Conservation (phyloP, 2,888 invertebrate genomes). For the Chymomyza amoena region DNA sequence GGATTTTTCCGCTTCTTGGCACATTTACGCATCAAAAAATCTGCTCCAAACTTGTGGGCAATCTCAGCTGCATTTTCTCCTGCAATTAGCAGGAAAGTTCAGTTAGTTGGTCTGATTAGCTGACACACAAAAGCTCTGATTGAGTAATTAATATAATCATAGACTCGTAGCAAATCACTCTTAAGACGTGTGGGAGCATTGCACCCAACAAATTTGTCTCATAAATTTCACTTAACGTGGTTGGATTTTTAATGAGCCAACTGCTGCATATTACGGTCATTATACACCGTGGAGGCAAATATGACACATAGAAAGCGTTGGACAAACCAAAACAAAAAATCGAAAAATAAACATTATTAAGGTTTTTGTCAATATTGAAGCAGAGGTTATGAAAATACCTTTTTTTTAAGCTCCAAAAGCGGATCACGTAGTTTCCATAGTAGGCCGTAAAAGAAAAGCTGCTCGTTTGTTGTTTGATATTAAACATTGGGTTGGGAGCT, state of each 20-base stretch:
- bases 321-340: not conserved
- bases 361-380: constrained; percentile 50
- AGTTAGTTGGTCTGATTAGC: not conserved
- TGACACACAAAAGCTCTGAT: not conserved
- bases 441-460: not conserved
- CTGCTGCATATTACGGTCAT: constrained; percentile 17
- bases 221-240: constrained; percentile 21
- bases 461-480: not conserved
- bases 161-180: not conserved
- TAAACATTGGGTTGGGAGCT: not conserved
- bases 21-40: constrained; percentile 58
- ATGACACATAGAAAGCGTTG: constrained; percentile 45
- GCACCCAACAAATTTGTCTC: not conserved
- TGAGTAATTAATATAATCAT: not conserved
- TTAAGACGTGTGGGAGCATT: not conserved
- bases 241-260: constrained; percentile 28
- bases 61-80: constrained; percentile 37
- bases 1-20: constrained; percentile 62
- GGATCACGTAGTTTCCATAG: constrained; percentile 22
- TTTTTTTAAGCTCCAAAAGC: constrained; percentile 15
- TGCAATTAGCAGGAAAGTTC: constrained; percentile 28
- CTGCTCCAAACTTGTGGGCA: not conserved
- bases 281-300: not conserved
- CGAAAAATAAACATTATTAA: constrained; percentile 37
- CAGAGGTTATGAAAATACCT: not conserved